Evolutionary conservation across 2,797 vertebrate genomes (phyloP).

Genomic region (Lophius americanus): DNA sequence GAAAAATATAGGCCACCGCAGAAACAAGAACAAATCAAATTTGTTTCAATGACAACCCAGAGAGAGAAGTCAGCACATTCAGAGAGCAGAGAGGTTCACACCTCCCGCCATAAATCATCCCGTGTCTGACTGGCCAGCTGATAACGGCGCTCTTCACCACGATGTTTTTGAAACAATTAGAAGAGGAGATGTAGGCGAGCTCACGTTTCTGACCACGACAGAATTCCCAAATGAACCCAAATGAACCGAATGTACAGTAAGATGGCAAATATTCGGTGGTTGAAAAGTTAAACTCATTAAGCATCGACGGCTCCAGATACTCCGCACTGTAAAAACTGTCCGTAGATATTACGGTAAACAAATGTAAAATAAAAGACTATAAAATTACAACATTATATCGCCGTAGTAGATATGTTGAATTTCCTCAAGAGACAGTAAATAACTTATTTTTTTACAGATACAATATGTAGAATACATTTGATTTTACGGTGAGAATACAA

Average conservation of each 20-base stretch:
- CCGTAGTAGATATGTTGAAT: too few species aligned
- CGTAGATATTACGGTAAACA: too few species aligned
- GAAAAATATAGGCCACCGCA: constrained; percentile 68
- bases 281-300: neutral
- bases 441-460: too few species aligned
- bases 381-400: too few species aligned
- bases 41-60: constrained; percentile 51
- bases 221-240: too few species aligned
- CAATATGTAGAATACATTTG: too few species aligned
- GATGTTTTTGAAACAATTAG: neutral
- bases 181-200: neutral
- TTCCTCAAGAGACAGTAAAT: too few species aligned
- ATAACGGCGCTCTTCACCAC: neutral
- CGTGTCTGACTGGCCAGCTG: constrained; percentile 10
- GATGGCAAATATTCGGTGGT: too few species aligned
- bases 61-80: constrained; percentile 37
- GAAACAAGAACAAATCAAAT: constrained; percentile 70
- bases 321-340: neutral
- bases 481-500: too few species aligned
- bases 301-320: neutral
- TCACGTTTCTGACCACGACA: neutral
- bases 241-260: too few species aligned
- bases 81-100: constrained; percentile 25
- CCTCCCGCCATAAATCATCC: constrained; percentile 28
- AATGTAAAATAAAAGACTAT: too few species aligned